Percentiles rank a stretch among this genome's conserved stretches.
phyloP scores from a whole-genome alignment of 2,113 vertebrate genomes.

The Ancistrus triradiatus region DNA sequence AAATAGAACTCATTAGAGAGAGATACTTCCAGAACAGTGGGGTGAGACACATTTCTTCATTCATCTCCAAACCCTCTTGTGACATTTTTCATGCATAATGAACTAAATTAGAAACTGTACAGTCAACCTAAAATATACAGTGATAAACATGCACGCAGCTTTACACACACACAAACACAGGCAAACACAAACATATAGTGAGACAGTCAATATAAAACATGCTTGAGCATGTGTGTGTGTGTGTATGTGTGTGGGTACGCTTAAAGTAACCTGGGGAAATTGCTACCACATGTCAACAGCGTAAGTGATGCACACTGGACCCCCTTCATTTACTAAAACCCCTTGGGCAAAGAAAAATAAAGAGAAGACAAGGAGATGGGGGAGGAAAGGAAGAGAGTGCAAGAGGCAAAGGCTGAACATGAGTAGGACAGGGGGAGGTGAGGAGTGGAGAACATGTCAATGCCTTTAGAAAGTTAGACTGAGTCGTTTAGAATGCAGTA shows the following conservation, averaged over 20 bases:
- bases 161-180: neutral
- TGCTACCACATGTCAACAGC: slow-evolving; percentile 62
- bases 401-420: slow-evolving; percentile 1
- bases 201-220: neutral
- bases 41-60: slow-evolving; percentile 19
- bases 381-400: neutral
- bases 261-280: slow-evolving; percentile 52
- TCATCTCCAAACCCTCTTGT: neutral
- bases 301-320: slow-evolving; percentile 47
- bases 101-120: slow-evolving; percentile 22
- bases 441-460: neutral
- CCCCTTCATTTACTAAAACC: slow-evolving; percentile 45
- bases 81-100: neutral
- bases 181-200: neutral
- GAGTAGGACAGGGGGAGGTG: neutral
- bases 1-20: slow-evolving; percentile 24
- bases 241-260: slow-evolving; percentile 10
- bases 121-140: too few species aligned
- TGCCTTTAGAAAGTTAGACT: slow-evolving; percentile 4
- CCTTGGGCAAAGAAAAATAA: slow-evolving; percentile 54
- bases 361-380: slow-evolving; percentile 25
- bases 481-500: neutral
- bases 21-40: neutral
- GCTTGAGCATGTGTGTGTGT: slow-evolving; percentile 1
- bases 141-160: neutral